Evolutionary conservation across 1,140 invertebrate species (phyloP).

Genomic region (Ostrea denselamellosa): DNA sequence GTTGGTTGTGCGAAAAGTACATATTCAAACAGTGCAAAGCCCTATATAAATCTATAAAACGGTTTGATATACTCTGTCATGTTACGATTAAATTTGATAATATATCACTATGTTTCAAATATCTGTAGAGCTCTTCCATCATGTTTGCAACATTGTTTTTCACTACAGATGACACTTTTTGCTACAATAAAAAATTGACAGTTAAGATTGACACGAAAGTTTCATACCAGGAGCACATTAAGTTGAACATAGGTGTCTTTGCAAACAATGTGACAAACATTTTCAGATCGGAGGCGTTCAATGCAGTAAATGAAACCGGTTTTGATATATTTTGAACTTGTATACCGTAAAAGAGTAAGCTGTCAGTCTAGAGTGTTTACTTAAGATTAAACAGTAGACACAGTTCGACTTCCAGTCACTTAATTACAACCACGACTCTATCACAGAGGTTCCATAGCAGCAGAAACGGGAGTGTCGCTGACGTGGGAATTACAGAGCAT

Average conservation of each 20-base stretch:
- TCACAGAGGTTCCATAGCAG: not conserved
- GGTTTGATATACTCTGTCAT: no score
- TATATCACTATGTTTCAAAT: not conserved
- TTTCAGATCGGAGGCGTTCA: not conserved
- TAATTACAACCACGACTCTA: not conserved
- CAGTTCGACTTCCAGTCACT: not conserved
- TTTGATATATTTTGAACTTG: slow-evolving; percentile 24
- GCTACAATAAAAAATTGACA: no score
- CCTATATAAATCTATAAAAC: no score
- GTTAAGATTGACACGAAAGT: no score
- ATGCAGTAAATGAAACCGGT: slow-evolving; percentile 2
- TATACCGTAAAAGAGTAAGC: not conserved
- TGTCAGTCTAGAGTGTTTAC: slow-evolving; percentile 1
- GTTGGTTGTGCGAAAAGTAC: no score
- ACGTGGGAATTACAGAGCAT: not conserved
- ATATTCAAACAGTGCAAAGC: no score
- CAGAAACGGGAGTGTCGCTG: not conserved
- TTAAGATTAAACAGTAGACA: not conserved
- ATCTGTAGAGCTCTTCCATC: not conserved
- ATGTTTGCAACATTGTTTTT: not conserved
- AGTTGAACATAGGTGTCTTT: not conserved
- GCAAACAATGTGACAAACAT: not conserved
- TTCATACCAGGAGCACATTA: not conserved
- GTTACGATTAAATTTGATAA: no score
- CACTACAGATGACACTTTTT: not conserved